Evolutionary conservation across 2,888 invertebrate species (phyloP).

Genomic region (Branchellion lobata): DNA sequence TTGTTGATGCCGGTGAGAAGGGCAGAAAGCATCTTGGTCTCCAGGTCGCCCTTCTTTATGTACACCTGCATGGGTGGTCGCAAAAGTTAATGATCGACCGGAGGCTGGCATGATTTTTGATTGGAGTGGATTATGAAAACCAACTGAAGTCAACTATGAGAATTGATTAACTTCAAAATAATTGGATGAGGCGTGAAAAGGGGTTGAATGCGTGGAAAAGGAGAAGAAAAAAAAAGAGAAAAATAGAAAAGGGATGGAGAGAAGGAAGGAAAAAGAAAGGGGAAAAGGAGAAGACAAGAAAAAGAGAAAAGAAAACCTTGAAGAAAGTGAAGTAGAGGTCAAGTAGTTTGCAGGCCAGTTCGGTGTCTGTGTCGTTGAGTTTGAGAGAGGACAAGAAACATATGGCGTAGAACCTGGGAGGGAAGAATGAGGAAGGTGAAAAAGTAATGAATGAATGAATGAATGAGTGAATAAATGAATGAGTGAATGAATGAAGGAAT

Average conservation of each 20-base stretch:
- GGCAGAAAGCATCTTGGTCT: conserved; percentile 80
- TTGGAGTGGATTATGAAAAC: neutral
- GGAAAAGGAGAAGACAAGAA: too few species aligned
- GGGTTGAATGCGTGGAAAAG: too few species aligned
- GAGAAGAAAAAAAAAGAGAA: too few species aligned
- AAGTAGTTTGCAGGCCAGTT: conserved; percentile 80
- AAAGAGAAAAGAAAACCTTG: too few species aligned
- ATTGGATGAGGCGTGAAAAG: neutral
- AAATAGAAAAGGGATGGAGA: too few species aligned
- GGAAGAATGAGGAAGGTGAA: neutral
- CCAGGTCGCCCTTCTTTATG: conserved; percentile 71
- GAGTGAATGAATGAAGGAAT: too few species aligned
- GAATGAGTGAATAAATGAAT: too few species aligned
- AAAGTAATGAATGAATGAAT: neutral
- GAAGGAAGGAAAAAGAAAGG: too few species aligned
- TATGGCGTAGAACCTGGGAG: conserved; percentile 71
- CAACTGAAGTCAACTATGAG: neutral
- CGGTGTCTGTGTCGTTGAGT: conserved; percentile 69
- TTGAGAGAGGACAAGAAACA: conserved; percentile 86
- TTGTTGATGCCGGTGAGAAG: conserved; percentile 79
- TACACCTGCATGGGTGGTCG: conserved; percentile 37
- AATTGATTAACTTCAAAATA: too few species aligned
- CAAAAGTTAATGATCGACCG: neutral
- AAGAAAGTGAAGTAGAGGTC: conserved; percentile 92
- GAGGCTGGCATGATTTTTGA: neutral